Evolutionary conservation across 2,797 vertebrate species (phyloP).

Genomic region (Hoplostethus mediterraneus): DNA sequence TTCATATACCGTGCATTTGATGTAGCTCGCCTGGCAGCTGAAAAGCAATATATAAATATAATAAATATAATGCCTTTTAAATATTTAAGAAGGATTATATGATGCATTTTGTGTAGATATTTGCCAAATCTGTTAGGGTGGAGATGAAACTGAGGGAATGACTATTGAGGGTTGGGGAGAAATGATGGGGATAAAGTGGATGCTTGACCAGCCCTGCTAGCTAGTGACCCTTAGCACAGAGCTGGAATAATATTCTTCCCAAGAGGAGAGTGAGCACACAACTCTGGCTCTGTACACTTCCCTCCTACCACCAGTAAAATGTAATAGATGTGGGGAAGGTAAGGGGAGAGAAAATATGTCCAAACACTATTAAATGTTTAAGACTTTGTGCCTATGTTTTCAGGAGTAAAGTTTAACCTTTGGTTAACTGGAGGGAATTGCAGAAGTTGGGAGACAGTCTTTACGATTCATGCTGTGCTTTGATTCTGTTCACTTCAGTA

Average conservation of each 20-base stretch:
- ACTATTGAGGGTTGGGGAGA: slow-evolving; percentile 39
- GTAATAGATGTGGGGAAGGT: slow-evolving; percentile 42
- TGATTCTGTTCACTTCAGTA: slow-evolving; percentile 1
- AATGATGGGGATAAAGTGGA: slow-evolving; percentile 65
- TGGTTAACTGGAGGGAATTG: slow-evolving; percentile 3
- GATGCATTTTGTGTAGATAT: slow-evolving; percentile 38
- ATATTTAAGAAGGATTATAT: slow-evolving; percentile 17
- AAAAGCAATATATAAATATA: neutral
- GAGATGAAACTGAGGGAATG: slow-evolving; percentile 54
- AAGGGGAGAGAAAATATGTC: slow-evolving; percentile 43
- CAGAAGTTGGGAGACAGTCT: slow-evolving; percentile 15
- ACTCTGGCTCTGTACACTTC: slow-evolving; percentile 52
- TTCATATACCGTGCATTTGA: slow-evolving; percentile 6
- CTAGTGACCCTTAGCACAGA: slow-evolving; percentile 66
- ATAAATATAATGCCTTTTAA: slow-evolving; percentile 3
- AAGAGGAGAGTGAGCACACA: slow-evolving; percentile 62
- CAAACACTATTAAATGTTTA: slow-evolving; percentile 53
- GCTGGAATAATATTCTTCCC: slow-evolving; percentile 76
- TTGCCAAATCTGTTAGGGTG: slow-evolving; percentile 41
- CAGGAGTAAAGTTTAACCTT: slow-evolving; percentile 9
- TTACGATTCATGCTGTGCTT: slow-evolving; percentile 6
- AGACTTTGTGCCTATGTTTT: slow-evolving; percentile 20
- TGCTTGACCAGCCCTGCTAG: slow-evolving; percentile 70
- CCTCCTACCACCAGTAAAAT: slow-evolving; percentile 59
- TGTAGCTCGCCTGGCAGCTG: neutral